Percentiles rank a stretch among this genome's conserved stretches.
Conservation (phyloP, 2,113 vertebrate species). For the Addax nasomaculatus region DNA sequence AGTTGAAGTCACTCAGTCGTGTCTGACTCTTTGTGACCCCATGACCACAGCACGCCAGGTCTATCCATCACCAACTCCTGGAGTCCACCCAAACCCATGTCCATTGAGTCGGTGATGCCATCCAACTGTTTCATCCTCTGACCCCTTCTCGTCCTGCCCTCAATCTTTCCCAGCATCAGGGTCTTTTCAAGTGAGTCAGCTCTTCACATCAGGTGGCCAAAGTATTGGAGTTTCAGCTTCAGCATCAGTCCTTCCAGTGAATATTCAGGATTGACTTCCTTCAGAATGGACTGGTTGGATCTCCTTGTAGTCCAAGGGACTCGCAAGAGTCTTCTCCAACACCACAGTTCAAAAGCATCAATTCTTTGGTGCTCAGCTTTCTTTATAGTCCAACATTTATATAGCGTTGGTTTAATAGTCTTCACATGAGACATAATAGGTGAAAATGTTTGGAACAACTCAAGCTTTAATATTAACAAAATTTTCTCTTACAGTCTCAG, state of each 20-base stretch:
- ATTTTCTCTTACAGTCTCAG: accelerated
- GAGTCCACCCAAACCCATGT: not conserved
- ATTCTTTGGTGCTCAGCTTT: not conserved
- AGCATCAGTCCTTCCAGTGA: not conserved
- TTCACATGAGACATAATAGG: not conserved
- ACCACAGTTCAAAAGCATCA: not conserved
- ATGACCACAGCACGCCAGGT: not conserved
- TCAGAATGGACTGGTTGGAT: not conserved
- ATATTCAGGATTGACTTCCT: not conserved
- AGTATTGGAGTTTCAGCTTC: not conserved
- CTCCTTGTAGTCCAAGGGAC: not conserved
- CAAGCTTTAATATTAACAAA: not conserved
- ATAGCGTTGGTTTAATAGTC: not conserved
- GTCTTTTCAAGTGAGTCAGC: not conserved
- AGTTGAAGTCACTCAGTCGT: not conserved
- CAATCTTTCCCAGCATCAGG: not conserved
- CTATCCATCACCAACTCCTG: not conserved
- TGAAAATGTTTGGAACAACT: not conserved
- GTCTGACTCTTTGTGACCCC: not conserved
- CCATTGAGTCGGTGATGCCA: not conserved
- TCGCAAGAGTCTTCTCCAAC: not conserved
- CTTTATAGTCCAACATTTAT: not conserved
- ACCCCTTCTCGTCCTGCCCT: not conserved
- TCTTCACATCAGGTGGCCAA: not conserved
- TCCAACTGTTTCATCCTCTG: not conserved